These are phyloP conservation scores for Alexandromys fortis DNA, from an alignment of 2,113 vertebrate species.

Conservation along the genomic window DNA sequence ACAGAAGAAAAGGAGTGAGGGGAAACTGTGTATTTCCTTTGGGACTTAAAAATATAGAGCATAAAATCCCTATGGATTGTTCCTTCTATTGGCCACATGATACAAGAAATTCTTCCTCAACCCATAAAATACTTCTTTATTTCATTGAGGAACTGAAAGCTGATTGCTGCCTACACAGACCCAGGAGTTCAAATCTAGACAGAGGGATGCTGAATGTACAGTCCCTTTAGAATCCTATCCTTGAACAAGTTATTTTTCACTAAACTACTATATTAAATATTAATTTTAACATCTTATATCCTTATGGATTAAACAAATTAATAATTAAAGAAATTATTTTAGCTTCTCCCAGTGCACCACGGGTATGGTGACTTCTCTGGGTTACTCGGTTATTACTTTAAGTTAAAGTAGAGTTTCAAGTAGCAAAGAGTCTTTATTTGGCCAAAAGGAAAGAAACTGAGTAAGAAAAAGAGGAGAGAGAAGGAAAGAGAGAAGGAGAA, in stretches of 20 bases:
- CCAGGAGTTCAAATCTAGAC: not conserved
- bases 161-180: not conserved
- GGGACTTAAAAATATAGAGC: not conserved
- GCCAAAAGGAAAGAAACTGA: not conserved
- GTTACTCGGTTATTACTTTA: not conserved
- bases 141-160: not conserved
- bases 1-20: too few relatives aligned
- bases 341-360: not conserved
- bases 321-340: not conserved
- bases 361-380: not conserved
- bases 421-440: not conserved
- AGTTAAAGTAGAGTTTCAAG: not conserved
- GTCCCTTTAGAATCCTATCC: not conserved
- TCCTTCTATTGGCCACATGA: not conserved
- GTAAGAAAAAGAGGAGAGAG: not conserved
- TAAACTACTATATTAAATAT: not conserved
- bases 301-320: not conserved
- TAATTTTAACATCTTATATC: not conserved
- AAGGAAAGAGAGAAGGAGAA: not conserved
- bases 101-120: not conserved
- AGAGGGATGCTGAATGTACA: not conserved
- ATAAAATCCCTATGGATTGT: not conserved
- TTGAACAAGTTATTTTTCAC: not conserved
- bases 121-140: not conserved
- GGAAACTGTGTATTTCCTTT: not conserved